Percentiles rank a stretch among this genome's conserved stretches.
Conservation (phyloP, 1,140 invertebrate genomes). For the Tribolium madens region DNA sequence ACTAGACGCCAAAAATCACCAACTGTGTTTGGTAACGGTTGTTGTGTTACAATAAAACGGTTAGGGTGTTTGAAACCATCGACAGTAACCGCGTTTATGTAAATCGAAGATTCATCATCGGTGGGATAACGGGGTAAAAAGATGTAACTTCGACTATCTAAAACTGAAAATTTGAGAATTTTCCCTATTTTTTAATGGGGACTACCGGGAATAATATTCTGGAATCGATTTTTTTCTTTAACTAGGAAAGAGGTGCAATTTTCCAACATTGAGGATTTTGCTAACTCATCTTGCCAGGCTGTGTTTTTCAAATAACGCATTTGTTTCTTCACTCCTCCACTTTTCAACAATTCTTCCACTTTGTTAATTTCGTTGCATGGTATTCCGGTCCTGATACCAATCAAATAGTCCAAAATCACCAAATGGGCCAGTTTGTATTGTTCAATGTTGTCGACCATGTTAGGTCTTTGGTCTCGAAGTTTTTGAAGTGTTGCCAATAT, state of each 20-base stretch:
- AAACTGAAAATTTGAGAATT: too few relatives aligned
- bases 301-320: constrained; percentile 52
- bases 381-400: constrained; percentile 43
- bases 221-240: constrained; percentile 55
- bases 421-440: constrained; percentile 56
- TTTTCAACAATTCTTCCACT: constrained; percentile 40
- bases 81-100: constrained; percentile 76
- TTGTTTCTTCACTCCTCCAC: constrained; percentile 45
- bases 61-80: constrained; percentile 69
- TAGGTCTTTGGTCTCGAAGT: constrained; percentile 82
- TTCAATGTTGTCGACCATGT: constrained; percentile 75
- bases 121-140: constrained; percentile 47
- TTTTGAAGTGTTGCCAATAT: constrained; percentile 57
- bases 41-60: constrained; percentile 68
- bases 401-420: constrained; percentile 52
- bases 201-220: constrained; percentile 57
- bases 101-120: constrained; percentile 64
- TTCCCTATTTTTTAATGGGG: too few relatives aligned
- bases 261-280: constrained; percentile 44
- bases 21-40: constrained; percentile 68
- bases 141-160: constrained; percentile 21
- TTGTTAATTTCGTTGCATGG: constrained; percentile 43
- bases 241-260: neutral
- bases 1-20: constrained; percentile 75
- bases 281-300: constrained; percentile 57